These are phyloP conservation scores for Lycocorax pyrrhopterus DNA, from an alignment of 2,113 vertebrate species.

Conservation along the genomic window DNA sequence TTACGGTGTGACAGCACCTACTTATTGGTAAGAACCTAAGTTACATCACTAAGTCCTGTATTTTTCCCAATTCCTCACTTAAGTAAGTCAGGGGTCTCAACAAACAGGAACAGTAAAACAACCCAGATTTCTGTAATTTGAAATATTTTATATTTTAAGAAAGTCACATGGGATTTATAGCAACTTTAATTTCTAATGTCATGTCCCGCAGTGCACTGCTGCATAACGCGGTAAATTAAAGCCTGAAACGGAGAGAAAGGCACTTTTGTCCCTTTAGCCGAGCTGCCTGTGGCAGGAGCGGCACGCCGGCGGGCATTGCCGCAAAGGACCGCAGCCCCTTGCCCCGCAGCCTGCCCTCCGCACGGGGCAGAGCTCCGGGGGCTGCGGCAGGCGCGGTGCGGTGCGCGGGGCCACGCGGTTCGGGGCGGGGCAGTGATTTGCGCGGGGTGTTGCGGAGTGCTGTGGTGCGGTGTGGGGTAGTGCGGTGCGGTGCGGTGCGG, in stretches of 20 bases:
- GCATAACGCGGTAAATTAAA: accelerated
- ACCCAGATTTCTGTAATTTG: not conserved
- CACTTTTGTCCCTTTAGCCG: not conserved
- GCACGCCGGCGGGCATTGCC: not conserved
- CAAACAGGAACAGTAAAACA: not conserved
- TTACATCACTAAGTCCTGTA: not conserved
- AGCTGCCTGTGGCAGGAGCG: not conserved
- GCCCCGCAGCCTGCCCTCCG: not conserved
- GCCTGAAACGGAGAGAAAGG: not conserved
- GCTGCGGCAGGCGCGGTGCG: not conserved
- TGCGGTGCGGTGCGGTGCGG: not conserved
- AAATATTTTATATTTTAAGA: not conserved
- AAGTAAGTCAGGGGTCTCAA: not conserved
- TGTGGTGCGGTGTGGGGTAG: too few relatives aligned
- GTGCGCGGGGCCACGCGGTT: not conserved
- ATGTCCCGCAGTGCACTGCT: not conserved
- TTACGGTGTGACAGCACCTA: not conserved
- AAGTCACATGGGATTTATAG: not conserved
- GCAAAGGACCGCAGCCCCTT: not conserved
- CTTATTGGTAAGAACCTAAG: not conserved
- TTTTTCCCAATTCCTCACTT: not conserved
- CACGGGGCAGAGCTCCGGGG: not conserved
- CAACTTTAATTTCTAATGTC: not conserved
- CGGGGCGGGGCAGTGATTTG: too few relatives aligned
- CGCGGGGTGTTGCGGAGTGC: too few relatives aligned